Conservation (phyloP, 2,113 vertebrate species). For the Gymnocephalus cernua region DNA sequence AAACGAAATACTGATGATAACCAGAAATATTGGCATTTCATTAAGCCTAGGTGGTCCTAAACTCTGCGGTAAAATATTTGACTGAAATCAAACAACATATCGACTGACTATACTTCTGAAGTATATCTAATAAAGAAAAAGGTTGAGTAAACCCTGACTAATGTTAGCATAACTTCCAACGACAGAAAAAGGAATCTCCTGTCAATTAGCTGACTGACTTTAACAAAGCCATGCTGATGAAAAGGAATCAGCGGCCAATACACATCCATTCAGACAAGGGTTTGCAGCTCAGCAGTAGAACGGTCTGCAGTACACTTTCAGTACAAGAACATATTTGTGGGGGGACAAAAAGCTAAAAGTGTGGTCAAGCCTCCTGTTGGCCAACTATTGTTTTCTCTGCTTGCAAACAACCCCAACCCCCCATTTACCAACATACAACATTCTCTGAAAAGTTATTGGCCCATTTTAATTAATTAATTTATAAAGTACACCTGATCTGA, state of each 20-base stretch:
- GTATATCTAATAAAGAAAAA: background rate
- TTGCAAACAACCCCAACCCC: background rate
- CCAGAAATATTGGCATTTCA: slow-evolving; percentile 10
- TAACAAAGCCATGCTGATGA: slow-evolving; percentile 39
- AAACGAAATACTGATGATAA: background rate
- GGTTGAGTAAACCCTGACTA: background rate
- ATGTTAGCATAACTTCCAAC: slow-evolving; percentile 2
- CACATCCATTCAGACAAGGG: slow-evolving; percentile 37
- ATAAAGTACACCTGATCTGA: background rate
- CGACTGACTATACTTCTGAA: background rate
- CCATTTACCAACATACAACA: background rate
- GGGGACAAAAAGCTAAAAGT: background rate
- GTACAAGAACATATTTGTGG: slow-evolving; percentile 1
- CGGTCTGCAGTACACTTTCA: background rate
- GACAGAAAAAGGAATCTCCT: background rate
- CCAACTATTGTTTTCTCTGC: background rate
- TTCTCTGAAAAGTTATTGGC: background rate
- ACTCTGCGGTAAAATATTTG: background rate
- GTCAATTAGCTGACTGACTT: slow-evolving; percentile 24
- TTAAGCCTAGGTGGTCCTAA: background rate
- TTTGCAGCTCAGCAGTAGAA: slow-evolving; percentile 12
- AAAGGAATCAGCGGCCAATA: slow-evolving; percentile 52
- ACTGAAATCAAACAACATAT: background rate
- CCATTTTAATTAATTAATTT: background rate
- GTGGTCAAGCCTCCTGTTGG: background rate